Evolutionary conservation across 2,888 invertebrate genomes (phyloP).

Genomic region (Selenia dentaria): DNA sequence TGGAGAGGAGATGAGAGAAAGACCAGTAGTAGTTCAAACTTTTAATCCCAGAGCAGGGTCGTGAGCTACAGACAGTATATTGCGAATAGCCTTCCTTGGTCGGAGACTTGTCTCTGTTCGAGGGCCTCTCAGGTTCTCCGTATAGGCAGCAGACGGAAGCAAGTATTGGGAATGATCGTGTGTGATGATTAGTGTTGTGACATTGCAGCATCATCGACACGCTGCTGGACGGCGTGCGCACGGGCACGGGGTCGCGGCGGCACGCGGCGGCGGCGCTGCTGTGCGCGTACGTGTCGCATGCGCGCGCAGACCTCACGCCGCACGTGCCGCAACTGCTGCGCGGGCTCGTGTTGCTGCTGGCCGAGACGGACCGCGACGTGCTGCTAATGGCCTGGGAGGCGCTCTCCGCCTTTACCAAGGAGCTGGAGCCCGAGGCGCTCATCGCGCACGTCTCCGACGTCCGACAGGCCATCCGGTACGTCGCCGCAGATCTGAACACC

Average conservation of each 20-base stretch:
- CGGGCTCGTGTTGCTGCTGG: slow-evolving; percentile 93
- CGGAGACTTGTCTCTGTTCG: too few relatives aligned
- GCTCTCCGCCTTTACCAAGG: slow-evolving; percentile 90
- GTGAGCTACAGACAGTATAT: too few relatives aligned
- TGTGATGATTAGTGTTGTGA: too few relatives aligned
- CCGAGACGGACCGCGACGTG: slow-evolving; percentile 90
- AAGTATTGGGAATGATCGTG: too few relatives aligned
- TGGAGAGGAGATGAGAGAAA: too few relatives aligned
- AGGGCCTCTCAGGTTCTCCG: too few relatives aligned
- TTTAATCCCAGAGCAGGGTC: too few relatives aligned
- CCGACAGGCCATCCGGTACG: slow-evolving; percentile 96
- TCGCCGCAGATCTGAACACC: slow-evolving; percentile 92
- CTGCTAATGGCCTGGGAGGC: slow-evolving; percentile 95
- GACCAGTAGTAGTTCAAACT: too few relatives aligned
- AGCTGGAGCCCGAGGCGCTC: slow-evolving; percentile 93
- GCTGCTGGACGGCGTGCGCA: slow-evolving; percentile 46
- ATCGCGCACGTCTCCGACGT: slow-evolving; percentile 95
- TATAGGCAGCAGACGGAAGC: too few relatives aligned
- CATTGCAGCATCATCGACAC: slow-evolving; percentile 46
- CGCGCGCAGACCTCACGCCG: slow-evolving; percentile 93
- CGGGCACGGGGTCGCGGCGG: slow-evolving; percentile 82
- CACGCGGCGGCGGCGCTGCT: slow-evolving; percentile 94
- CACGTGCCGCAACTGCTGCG: slow-evolving; percentile 95
- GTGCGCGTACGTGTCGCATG: slow-evolving; percentile 95
- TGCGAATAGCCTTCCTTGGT: too few relatives aligned